These are phyloP conservation scores for Cantharis lateralis DNA, from an alignment of 2,888 invertebrate genomes.

Conservation along the genomic window DNA sequence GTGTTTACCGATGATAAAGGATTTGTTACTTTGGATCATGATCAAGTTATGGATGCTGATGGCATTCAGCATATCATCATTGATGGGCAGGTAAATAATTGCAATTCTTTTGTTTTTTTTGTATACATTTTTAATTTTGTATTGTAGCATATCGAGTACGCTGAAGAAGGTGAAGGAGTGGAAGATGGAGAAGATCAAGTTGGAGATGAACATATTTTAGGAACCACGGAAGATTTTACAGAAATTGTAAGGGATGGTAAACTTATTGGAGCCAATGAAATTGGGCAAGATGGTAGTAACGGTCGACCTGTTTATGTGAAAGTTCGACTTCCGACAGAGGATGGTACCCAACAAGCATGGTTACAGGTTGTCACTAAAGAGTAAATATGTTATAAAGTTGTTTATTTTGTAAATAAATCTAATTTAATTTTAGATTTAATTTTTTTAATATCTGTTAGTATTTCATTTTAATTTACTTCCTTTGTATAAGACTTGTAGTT, in stretches of 20 bases:
- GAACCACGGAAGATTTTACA: conserved; percentile 41
- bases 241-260: conserved; percentile 44
- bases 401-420: not conserved
- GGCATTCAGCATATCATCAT: conserved; percentile 53
- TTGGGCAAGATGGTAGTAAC: conserved; percentile 52
- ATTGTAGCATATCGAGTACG: conserved; percentile 50
- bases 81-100: conserved; percentile 45
- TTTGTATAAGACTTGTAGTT: not conserved
- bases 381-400: not conserved
- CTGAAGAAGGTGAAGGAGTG: conserved; percentile 38
- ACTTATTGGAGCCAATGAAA: conserved; percentile 45
- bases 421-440: not conserved
- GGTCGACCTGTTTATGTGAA: conserved; percentile 54
- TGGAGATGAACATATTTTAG: conserved; percentile 41
- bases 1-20: conserved; percentile 36
- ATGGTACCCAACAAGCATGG: conserved; percentile 55
- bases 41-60: conserved; percentile 38
- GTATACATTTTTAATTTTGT: not conserved
- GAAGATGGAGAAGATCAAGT: conserved; percentile 43
- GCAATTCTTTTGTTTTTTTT: no score
- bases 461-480: not conserved
- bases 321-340: conserved; percentile 52
- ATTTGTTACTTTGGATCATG: conserved; percentile 36
- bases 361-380: conserved; percentile 53
- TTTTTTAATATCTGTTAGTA: not conserved